These are phyloP conservation scores for Caenorhabditis plicata DNA, from an alignment of 2,888 invertebrate species.

Conservation along the genomic window DNA sequence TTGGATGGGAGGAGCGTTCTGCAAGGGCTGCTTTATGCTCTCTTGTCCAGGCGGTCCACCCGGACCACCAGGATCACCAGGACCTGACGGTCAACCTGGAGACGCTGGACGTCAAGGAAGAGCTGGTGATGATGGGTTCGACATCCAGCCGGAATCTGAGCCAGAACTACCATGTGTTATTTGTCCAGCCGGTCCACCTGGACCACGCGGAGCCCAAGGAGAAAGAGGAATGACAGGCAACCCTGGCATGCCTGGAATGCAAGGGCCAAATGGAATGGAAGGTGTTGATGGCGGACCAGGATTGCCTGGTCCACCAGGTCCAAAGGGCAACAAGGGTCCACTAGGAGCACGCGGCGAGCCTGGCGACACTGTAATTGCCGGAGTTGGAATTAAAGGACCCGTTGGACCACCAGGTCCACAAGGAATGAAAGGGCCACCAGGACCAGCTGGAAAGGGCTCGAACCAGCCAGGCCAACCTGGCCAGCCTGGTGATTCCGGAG, in stretches of 20 bases:
- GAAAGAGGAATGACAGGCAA: slow-evolving; percentile 59
- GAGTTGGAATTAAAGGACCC: slow-evolving; percentile 62
- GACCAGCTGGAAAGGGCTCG: slow-evolving; percentile 47
- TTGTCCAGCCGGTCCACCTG: slow-evolving; percentile 65
- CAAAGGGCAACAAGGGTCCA: slow-evolving; percentile 41
- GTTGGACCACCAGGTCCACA: slow-evolving; percentile 57
- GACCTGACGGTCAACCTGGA: slow-evolving; percentile 60
- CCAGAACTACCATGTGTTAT: slow-evolving; percentile 64
- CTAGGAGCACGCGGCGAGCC: slow-evolving; percentile 46
- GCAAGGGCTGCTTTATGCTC: slow-evolving; percentile 54
- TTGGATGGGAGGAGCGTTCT: slow-evolving; percentile 47
- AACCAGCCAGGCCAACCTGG: slow-evolving; percentile 52
- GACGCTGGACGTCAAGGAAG: slow-evolving; percentile 51
- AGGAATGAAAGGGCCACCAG: slow-evolving; percentile 53
- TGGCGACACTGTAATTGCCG: slow-evolving; percentile 57
- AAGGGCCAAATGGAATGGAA: slow-evolving; percentile 52
- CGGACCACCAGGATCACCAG: slow-evolving; percentile 60
- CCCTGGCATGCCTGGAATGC: slow-evolving; percentile 45
- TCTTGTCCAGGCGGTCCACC: slow-evolving; percentile 62
- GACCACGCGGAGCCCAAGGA: slow-evolving; percentile 63
- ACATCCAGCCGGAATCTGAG: slow-evolving; percentile 61
- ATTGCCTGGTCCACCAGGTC: slow-evolving; percentile 44
- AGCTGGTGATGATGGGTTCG: slow-evolving; percentile 62
- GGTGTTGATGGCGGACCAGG: slow-evolving; percentile 57
- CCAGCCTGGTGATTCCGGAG: slow-evolving; percentile 52